Percentiles rank a stretch among this genome's conserved stretches.
phyloP scores from a whole-genome alignment of 2,888 invertebrate genomes.

The Xestoiulus laeticollis region DNA sequence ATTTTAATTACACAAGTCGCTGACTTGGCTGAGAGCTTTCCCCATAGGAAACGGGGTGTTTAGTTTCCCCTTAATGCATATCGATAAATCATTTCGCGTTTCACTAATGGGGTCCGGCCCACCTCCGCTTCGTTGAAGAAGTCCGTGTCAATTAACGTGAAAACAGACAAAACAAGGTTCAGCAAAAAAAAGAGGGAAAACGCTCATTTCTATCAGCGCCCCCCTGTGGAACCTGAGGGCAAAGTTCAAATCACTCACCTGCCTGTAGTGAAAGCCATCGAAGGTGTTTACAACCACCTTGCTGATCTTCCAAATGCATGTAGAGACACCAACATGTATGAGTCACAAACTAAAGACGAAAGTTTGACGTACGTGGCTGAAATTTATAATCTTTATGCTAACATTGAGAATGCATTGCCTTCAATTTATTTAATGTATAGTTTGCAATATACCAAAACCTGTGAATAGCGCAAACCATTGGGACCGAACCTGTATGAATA shows the following conservation, averaged over 20 bases:
- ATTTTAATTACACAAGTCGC: too few species aligned
- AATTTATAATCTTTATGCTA: too few species aligned
- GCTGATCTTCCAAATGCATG: not conserved
- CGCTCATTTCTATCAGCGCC: not conserved
- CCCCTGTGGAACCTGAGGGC: constrained; percentile 10
- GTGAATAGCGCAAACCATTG: too few species aligned
- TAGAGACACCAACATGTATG: constrained; percentile 7
- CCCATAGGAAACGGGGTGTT: too few species aligned
- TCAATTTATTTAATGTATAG: too few species aligned
- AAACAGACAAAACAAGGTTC: constrained; percentile 35
- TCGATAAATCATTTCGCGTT: constrained; percentile 21
- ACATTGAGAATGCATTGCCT: too few species aligned
- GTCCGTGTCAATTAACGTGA: not conserved
- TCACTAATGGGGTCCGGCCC: not conserved
- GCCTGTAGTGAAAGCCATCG: not conserved
- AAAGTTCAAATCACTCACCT: constrained; percentile 42
- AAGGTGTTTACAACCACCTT: not conserved
- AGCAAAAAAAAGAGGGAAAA: not conserved
- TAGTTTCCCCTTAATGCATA: too few species aligned
- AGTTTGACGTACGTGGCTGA: too few species aligned
- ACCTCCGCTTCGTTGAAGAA: not conserved
- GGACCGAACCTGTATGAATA: too few species aligned
- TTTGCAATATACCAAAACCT: too few species aligned
- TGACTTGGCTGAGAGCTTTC: too few species aligned
- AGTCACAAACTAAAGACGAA: not conserved